Evolutionary conservation across 2,888 invertebrate genomes (phyloP).

Genomic region (Drosophila paramelanica): DNA sequence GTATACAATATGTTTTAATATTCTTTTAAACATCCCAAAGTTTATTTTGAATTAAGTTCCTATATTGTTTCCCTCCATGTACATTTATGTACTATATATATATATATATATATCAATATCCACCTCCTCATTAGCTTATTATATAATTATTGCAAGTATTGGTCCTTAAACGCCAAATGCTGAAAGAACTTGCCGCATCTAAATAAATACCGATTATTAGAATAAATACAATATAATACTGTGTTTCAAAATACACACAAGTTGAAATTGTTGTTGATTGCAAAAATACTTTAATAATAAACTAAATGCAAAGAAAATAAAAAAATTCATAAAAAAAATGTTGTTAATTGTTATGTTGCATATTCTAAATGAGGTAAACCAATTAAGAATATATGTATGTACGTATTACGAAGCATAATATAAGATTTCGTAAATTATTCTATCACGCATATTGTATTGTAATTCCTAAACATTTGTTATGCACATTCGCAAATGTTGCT

Average conservation of each 20-base stretch:
- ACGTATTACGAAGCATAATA: constrained; percentile 32
- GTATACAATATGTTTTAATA: constrained; percentile 59
- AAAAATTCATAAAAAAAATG: constrained; percentile 21
- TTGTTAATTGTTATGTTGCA: constrained; percentile 75
- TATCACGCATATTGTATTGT: constrained; percentile 58
- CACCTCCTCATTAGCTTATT: constrained; percentile 63
- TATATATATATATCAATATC: constrained; percentile 35
- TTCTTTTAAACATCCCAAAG: constrained; percentile 61
- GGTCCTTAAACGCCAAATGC: constrained; percentile 33
- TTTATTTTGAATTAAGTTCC: constrained; percentile 62
- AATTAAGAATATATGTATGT: constrained; percentile 38
- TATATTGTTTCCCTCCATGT: constrained; percentile 33
- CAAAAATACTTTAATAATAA: constrained; percentile 8
- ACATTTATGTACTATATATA: constrained; percentile 26
- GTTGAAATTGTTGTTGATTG: constrained; percentile 41
- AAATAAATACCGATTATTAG: constrained; percentile 26
- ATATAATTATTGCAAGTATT: constrained; percentile 17
- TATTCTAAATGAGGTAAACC: constrained; percentile 52
- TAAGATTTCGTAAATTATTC: constrained; percentile 64
- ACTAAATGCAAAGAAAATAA: neutral
- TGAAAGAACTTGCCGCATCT: constrained; percentile 40
- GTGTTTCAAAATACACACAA: constrained; percentile 43
- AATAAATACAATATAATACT: constrained; percentile 37
- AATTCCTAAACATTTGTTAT: constrained; percentile 74
- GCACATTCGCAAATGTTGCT: constrained; percentile 65